Conservation (phyloP, 2,888 invertebrate species). For the Drosophila incognita region DNA sequence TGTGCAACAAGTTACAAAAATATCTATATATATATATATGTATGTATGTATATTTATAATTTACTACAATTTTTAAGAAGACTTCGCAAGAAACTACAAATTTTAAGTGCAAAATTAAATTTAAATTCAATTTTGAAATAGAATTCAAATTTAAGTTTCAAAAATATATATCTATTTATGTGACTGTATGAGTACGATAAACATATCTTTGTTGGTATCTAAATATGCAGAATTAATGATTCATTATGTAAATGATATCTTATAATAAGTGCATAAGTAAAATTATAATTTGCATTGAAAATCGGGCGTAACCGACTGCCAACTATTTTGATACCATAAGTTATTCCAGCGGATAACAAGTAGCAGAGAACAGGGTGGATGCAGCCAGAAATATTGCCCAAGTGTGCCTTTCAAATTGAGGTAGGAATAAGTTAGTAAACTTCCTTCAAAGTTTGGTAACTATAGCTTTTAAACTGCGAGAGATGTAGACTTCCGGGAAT, state of each 20-base stretch:
- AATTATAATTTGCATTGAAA: not conserved
- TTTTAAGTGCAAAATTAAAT: not conserved
- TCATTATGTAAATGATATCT: not conserved
- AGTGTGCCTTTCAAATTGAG: too few relatives aligned
- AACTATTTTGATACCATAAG: too few relatives aligned
- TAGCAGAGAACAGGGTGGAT: too few relatives aligned
- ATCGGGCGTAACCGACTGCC: too few relatives aligned
- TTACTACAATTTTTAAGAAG: not conserved
- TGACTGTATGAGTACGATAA: not conserved
- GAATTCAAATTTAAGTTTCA: not conserved
- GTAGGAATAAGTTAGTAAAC: too few relatives aligned
- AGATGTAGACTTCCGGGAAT: too few relatives aligned
- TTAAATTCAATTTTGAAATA: not conserved
- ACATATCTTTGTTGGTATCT: not conserved
- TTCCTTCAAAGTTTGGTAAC: too few relatives aligned
- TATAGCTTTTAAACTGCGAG: too few relatives aligned
- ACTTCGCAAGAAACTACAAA: not conserved
- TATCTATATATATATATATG: not conserved
- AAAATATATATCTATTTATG: not conserved
- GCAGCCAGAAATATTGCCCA: too few relatives aligned
- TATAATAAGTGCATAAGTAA: not conserved
- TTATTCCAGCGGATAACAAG: too few relatives aligned
- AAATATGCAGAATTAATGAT: not conserved
- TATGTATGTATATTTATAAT: too few relatives aligned
- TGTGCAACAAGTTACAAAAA: not conserved